These are phyloP conservation scores for Zaprionus ornatus DNA, from an alignment of 1,140 invertebrate species.

Conservation along the genomic window DNA sequence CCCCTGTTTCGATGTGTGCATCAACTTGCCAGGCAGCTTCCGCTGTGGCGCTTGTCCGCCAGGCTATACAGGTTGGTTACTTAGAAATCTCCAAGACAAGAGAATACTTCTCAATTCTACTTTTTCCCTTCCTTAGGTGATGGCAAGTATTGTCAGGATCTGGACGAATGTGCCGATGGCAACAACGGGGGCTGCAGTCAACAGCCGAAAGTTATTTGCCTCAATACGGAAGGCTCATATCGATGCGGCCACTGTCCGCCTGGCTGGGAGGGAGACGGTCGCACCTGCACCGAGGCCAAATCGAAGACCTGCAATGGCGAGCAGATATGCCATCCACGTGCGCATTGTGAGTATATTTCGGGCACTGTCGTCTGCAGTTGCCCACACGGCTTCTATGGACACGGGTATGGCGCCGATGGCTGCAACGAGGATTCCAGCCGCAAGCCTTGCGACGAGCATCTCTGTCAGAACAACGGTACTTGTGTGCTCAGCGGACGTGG, in stretches of 20 bases:
- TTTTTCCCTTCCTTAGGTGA: constrained; percentile 85
- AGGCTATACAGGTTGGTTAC: constrained; percentile 89
- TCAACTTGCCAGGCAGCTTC: constrained; percentile 94
- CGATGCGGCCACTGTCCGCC: constrained; percentile 93
- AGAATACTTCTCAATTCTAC: not conserved
- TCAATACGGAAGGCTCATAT: constrained; percentile 92
- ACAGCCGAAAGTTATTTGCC: constrained; percentile 88
- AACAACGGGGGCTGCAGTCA: constrained; percentile 97
- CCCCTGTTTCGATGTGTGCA: constrained; percentile 92
- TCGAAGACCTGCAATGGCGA: constrained; percentile 59
- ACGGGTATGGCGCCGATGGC: constrained; percentile 85
- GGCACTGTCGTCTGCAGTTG: constrained; percentile 90
- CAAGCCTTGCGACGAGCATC: constrained; percentile 63
- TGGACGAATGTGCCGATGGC: constrained; percentile 91
- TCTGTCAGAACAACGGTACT: constrained; percentile 88
- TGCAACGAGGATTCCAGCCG: constrained; percentile 52
- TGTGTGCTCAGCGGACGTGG: constrained; percentile 85
- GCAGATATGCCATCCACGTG: constrained; percentile 85
- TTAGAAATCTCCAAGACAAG: too few species aligned
- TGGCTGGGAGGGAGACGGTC: constrained; percentile 94
- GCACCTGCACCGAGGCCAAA: constrained; percentile 70
- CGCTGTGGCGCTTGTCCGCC: constrained; percentile 92
- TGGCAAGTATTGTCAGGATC: constrained; percentile 93
- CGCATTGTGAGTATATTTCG: constrained; percentile 90
- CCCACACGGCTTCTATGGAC: constrained; percentile 87